Evolutionary conservation across 2,113 vertebrate genomes (phyloP), one percentile per base, ranked within the genome.

Genomic region (Stomatorhinus ivindoensis): DNA sequence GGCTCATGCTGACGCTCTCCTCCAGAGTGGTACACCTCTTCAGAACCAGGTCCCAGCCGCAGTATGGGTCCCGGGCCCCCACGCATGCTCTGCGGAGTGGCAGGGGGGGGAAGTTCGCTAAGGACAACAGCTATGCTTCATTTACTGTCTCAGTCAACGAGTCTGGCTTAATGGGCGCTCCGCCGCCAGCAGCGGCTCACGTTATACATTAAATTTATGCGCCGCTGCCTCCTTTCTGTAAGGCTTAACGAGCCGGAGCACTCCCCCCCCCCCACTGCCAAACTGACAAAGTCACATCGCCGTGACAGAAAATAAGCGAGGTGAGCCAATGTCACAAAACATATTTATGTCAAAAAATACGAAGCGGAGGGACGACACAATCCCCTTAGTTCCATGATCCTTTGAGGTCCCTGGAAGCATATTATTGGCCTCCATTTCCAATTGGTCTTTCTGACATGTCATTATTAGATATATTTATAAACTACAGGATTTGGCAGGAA

Each of bases 1-100:
- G 97, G 65, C 95, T 97, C 98, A 99, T 99, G 92, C 97, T 96
- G 90, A 98, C 94, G 88, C 98, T 99, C 91, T 98, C 97, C 94
- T 99, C 98, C 90, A 99, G 94, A 0, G 97, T 97, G 3, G 98
- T 98, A 89, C 98, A 99, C 87, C 97, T 98, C 95, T 97, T 98
- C 93, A 97, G 94, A 89, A 97, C 94, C 92, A 96, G 86, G 86
- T 99, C 98, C 98, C 98, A 99, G 88, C 98, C 98, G 80, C 98
- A 99, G 82, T 99, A 99, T 0, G 98, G 98, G 93, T 99, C 98
- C 89, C 98, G 97, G 87, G 98, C 98, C 87, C 97, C 97, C 31
- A 97, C 95, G 90, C 98, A 99, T 27, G 97, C 92, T 83, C 98
- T 99, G 95, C 51, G 90, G 92, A 92, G 53, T 42, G 35, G 17